phyloP scores from a whole-genome alignment of 2,113 vertebrate species.

The Micronisus gabar region DNA sequence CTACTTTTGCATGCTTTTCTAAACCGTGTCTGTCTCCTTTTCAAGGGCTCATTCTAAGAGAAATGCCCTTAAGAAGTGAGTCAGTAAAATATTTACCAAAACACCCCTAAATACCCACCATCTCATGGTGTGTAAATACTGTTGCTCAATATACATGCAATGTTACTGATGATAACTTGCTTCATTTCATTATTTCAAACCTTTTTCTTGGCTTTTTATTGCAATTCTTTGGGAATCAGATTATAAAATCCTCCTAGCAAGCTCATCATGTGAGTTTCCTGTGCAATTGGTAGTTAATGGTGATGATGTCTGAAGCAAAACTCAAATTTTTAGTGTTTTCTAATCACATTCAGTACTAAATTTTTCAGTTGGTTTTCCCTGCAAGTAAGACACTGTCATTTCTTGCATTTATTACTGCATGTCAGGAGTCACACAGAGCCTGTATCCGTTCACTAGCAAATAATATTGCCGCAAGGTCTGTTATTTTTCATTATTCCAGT shows the following conservation, averaged over 20 bases:
- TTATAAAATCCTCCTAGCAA: background rate
- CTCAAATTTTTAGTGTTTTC: background rate
- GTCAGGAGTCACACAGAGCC: background rate
- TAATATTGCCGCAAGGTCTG: background rate
- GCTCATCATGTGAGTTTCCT: background rate
- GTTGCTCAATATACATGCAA: background rate
- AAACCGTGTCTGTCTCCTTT: background rate
- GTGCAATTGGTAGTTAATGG: background rate
- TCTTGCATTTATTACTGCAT: background rate
- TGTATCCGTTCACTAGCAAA: background rate
- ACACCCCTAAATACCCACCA: background rate
- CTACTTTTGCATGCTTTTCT: background rate
- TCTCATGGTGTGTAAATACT: background rate
- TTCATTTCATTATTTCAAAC: background rate
- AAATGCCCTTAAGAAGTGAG: background rate
- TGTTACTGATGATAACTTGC: background rate
- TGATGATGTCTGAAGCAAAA: background rate
- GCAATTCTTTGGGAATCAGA: background rate
- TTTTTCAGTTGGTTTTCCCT: background rate
- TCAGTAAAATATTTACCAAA: background rate
- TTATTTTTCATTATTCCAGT: background rate
- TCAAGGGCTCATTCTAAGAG: background rate
- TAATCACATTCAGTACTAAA: background rate
- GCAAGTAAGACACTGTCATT: background rate
- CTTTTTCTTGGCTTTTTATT: background rate